Evolutionary conservation across 2,113 vertebrate species (phyloP).

Genomic region (Laticauda colubrina): DNA sequence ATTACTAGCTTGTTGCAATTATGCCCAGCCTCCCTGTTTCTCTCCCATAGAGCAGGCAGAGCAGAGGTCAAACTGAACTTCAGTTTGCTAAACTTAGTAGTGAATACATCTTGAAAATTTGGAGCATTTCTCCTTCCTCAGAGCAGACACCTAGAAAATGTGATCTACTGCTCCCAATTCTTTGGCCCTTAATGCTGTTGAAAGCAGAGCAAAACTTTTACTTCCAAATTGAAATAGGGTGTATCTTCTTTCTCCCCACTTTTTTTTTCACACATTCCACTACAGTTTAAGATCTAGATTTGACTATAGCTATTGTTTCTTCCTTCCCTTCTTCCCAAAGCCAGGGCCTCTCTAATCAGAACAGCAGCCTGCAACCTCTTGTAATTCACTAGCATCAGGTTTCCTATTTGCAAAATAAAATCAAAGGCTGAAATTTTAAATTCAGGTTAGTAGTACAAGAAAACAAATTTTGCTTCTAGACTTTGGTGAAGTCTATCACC

Average conservation of each 20-base stretch:
- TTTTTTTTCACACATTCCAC: not conserved
- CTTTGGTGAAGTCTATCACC: not conserved
- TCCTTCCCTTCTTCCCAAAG: not conserved
- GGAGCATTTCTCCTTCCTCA: conserved; percentile 55
- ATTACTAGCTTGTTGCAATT: conserved; percentile 25
- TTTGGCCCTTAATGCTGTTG: conserved; percentile 43
- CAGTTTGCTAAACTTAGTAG: conserved; percentile 54
- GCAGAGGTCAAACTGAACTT: conserved; percentile 57
- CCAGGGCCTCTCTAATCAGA: not conserved
- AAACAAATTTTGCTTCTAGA: not conserved
- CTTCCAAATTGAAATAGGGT: conserved; percentile 43
- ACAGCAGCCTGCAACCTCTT: not conserved
- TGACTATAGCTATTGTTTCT: not conserved
- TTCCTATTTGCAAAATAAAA: not conserved
- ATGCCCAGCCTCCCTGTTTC: conserved; percentile 44
- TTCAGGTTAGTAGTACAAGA: not conserved
- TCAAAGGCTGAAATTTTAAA: not conserved
- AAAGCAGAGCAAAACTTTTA: conserved; percentile 64
- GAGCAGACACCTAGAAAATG: conserved; percentile 59
- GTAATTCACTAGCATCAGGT: not conserved
- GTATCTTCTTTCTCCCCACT: conserved; percentile 22
- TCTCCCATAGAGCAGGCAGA: conserved; percentile 25
- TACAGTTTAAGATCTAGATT: not conserved
- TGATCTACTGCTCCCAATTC: conserved; percentile 61
- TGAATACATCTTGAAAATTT: conserved; percentile 42